Base-by-base conservation (phyloP, 2,888 invertebrate genomes). In the Brachycybe producta region DNA sequence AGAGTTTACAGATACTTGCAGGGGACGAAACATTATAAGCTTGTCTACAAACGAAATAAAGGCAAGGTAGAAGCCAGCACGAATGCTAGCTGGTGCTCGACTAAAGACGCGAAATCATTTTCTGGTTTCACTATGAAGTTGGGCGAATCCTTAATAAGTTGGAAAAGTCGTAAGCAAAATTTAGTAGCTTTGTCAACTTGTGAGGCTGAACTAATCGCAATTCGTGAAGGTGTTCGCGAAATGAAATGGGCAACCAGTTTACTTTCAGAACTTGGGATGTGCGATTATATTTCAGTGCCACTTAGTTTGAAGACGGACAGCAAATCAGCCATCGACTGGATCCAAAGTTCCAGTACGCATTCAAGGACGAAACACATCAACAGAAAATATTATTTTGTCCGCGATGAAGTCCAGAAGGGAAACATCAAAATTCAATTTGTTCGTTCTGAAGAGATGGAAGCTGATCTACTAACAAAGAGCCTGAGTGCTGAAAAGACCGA, bases 341-440 rank as follows among this genome's bases (percentile, higher is more conserved):
- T 35, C n/a, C 26, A 35, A 24, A 34, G 21, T 19, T 35, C 21
- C 5, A 19, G 24, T 5, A 19, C 5, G n/a, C 32, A 46, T 34
- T 32, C 23, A 17, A 36, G 46, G 13, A 46, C 35, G 5, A 46
- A 46, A 46, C 46, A 46, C n/a, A 34, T 46, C 15, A 46, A 46
- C 24, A 21, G n/a, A n/a, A 35, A n/a, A 36, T 23, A 23, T 35
- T 46, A 23, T 35, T 46, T n/a, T 36, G 17, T 21, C 24, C 27
- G 24, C 3, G 23, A 46, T 38, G n/a, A n/a, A n/a, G n/a, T n/a
- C n/a, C n/a, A n/a, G n/a, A n/a, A n/a, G n/a, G n/a, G n/a, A n/a
- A n/a, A n/a, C n/a, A n/a, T n/a, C n/a, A n/a, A n/a, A n/a, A n/a
- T n/a, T n/a, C n/a, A n/a, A n/a, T n/a, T n/a, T n/a, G n/a, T n/a